Base-by-base conservation (phyloP, 2,888 invertebrate genomes). In the Lissocephala sabroskyi region DNA sequence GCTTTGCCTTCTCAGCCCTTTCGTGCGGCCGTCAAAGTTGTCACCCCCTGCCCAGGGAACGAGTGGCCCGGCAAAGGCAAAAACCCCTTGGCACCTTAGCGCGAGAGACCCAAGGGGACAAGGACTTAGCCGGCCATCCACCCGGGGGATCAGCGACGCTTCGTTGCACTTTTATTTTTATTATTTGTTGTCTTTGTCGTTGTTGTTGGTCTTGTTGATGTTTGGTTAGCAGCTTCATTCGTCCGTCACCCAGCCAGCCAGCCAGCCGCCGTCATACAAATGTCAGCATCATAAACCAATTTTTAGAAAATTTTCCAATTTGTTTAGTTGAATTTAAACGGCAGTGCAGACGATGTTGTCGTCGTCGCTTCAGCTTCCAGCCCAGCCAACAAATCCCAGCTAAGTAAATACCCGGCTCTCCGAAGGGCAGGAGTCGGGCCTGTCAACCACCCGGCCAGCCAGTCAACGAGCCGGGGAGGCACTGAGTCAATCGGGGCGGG, bases 271-370 rank as follows among this genome's bases (percentile, higher is more conserved):
- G 52, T 52, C 48, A 35, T 57, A 56, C 56, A 59, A 64, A 64
- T 64, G 65, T 63, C 52, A 54, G 53, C 65, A 73, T 71, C 75
- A 73, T 73, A 73, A 73, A 75, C 71, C 71, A 73, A 73, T 73
- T 73, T 73, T 65, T 58, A 53, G 51, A 61, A 74, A 67, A 74
- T 73, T 68, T 66, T 60, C 58, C 75, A 73, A 73, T 74, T 73
- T 73, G 71, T 71, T 73, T 73, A 67, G 75, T 56, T 60, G 71
- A 59, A 65, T 65, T 66, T 65, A 62, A 66, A 62, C 56, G 52
- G 59, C 59, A 59, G 47, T 7, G 7, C 7, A 5, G 23, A n/a
- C n/a, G n/a, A n/a, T n/a, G n/a, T n/a, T n/a, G n/a, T n/a, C n/a
- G n/a, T n/a, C n/a, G n/a, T n/a, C n/a, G n/a, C n/a, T n/a, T n/a